phyloP scores from a whole-genome alignment of 2,888 invertebrate genomes.

The Dryococelus australis region DNA sequence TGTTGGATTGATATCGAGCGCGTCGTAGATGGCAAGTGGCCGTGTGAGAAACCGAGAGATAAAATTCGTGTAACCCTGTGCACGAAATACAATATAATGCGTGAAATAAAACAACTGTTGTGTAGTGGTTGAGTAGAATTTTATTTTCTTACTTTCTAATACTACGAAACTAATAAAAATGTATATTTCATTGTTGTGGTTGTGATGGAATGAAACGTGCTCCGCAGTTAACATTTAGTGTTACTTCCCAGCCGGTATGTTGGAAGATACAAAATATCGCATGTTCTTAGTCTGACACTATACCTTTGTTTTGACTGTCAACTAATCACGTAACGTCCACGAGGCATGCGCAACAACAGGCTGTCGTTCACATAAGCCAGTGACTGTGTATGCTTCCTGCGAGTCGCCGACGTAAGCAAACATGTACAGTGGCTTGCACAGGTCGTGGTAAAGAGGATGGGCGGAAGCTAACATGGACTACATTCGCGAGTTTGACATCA shows the following conservation, averaged over 20 bases:
- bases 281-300: not conserved
- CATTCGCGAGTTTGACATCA: conserved; percentile 78
- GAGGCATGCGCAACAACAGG: not conserved
- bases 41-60: not conserved
- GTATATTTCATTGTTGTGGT: not conserved
- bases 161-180: not conserved
- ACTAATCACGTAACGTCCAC: not conserved
- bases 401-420: not conserved
- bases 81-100: not conserved
- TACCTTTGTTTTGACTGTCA: not conserved
- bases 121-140: not conserved
- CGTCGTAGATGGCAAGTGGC: not conserved
- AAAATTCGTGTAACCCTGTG: not conserved
- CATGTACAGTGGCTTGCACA: not conserved
- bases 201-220: not conserved
- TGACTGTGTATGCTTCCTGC: not conserved
- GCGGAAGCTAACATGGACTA: conserved; percentile 68
- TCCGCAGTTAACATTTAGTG: not conserved
- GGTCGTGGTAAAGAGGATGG: conserved; percentile 22
- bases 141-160: not conserved
- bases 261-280: not conserved
- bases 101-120: not conserved
- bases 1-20: not conserved
- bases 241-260: not conserved
- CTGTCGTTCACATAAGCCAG: not conserved